Percentiles rank a stretch among this genome's conserved stretches.
Evolutionary conservation across 53 echinoderm and acorn worm genomes (phyloP).

Genomic region (Echinometra lucunter): DNA sequence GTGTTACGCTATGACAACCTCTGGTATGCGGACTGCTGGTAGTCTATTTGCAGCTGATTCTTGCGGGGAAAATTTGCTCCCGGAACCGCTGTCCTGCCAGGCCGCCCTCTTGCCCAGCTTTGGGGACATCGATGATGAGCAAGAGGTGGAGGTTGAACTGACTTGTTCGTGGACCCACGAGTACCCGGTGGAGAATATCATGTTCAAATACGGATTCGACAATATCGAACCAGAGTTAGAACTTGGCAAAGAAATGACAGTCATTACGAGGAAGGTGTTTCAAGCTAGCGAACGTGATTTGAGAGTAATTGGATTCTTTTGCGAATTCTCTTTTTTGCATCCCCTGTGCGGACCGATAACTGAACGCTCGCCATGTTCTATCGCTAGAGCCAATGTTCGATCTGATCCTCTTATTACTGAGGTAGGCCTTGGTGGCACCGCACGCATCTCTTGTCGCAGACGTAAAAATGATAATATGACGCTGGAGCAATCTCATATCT

Average conservation of each 20-base stretch:
- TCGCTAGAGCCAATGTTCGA: constrained; percentile 1
- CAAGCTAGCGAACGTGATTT: background rate
- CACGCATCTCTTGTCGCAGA: background rate
- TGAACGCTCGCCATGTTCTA: constrained; percentile 27
- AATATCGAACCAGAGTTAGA: constrained; percentile 8
- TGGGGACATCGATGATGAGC: background rate
- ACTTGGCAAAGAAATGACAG: background rate
- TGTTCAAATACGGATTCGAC: constrained; percentile 51
- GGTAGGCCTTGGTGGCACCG: background rate
- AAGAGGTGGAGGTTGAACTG: constrained; percentile 46
- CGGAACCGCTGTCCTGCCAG: constrained; percentile 16
- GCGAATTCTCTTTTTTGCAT: constrained; percentile 40
- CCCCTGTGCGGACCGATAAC: constrained; percentile 43
- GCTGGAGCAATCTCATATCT: background rate
- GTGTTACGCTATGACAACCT: constrained; percentile 33
- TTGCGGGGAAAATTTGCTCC: constrained; percentile 1
- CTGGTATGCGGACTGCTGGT: constrained; percentile 1
- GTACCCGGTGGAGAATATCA: constrained; percentile 18
- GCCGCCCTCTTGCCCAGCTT: constrained; percentile 15
- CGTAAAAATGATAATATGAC: background rate
- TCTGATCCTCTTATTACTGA: constrained; percentile 23
- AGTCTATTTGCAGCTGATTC: background rate
- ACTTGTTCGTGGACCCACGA: constrained; percentile 48
- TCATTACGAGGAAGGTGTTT: constrained; percentile 31
- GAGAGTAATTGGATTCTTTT: constrained; percentile 10